Base-by-base conservation (phyloP, 2,797 vertebrate species). In the Helostoma temminkii region DNA sequence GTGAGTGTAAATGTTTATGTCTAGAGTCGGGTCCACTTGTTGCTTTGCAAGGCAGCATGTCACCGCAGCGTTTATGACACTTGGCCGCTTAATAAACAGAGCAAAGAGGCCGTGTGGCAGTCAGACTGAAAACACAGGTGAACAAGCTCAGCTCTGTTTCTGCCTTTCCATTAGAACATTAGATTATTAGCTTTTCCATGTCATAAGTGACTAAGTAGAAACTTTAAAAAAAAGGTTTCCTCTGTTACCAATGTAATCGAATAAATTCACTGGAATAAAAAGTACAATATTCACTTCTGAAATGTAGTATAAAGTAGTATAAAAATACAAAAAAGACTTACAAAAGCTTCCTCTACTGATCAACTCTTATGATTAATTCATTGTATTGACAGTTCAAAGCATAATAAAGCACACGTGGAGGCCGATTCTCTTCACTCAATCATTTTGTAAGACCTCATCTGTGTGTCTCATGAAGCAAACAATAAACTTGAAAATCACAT, bases 91-190 rank as follows among this genome's bases (percentile, higher is more conserved):
- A 73, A 81, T 74, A 62, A 75, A 78, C 54, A 24, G 69, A 74
- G 75, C 79, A 66, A 74, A 65, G 69, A 69, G 24, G 66, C 28
- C 39, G 37, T 62, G 57, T 66, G 56, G 57, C 34, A 59, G 54
- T 48, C 18, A 55, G 24, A 41, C 36, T 39, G 45, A 42, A 34
- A 60, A 50, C 34, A 39, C 55, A 2, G 41, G 52, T 67, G 72
- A 85, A 87, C 82, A 89, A 83, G 74, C 70, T 45, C 36, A 2
- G 61, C 76, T 84, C 76, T 89, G 86, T 89, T 69, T 62, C 52
- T 36, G 10, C 68, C 57, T 82, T 90, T 88, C 85, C 85, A 84
- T 84, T 80, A 77, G 56, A 67, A 48, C 46, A 36, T 39, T 52
- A 61, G 22, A 84, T 76, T 72, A 74, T 74, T 77, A 67, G 66